These are phyloP conservation scores for Myotis brandtii DNA, from an alignment of 2,113 vertebrate species.

Conservation along the genomic window DNA sequence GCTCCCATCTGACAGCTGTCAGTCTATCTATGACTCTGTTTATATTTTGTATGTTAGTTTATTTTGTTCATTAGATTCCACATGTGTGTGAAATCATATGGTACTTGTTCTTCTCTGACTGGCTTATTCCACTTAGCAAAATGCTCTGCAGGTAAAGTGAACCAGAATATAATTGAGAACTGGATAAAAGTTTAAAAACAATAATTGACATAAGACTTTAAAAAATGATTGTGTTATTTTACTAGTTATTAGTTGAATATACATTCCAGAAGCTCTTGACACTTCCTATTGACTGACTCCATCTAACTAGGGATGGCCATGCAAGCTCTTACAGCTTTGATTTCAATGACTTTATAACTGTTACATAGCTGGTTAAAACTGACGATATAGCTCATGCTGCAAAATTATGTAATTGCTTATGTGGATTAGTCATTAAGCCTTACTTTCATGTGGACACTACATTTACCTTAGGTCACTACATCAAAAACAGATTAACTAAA, in stretches of 20 bases:
- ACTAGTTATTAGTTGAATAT: not conserved
- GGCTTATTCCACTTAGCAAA: not conserved
- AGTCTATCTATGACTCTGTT: not conserved
- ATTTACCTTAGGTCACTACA: not conserved
- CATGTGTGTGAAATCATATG: not conserved
- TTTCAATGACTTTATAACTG: not conserved
- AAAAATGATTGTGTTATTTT: not conserved
- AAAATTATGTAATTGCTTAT: constrained; percentile 3
- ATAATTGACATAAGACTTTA: not conserved
- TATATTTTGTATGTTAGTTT: not conserved
- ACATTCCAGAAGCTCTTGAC: not conserved
- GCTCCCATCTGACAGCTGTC: not conserved
- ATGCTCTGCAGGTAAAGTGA: not conserved
- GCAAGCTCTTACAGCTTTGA: not conserved
- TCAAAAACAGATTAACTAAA: not conserved
- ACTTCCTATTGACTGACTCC: not conserved
- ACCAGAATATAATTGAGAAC: not conserved
- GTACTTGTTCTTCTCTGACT: not conserved
- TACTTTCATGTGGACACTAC: not conserved
- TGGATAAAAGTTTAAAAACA: not conserved
- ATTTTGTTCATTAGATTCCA: not conserved
- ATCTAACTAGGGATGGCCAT: not conserved
- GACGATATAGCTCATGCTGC: not conserved
- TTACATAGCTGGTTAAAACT: constrained; percentile 9
- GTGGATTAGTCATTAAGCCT: constrained; percentile 28